phyloP scores from a whole-genome alignment of 2,888 invertebrate species.

The Branchipolynoe longqiensis region DNA sequence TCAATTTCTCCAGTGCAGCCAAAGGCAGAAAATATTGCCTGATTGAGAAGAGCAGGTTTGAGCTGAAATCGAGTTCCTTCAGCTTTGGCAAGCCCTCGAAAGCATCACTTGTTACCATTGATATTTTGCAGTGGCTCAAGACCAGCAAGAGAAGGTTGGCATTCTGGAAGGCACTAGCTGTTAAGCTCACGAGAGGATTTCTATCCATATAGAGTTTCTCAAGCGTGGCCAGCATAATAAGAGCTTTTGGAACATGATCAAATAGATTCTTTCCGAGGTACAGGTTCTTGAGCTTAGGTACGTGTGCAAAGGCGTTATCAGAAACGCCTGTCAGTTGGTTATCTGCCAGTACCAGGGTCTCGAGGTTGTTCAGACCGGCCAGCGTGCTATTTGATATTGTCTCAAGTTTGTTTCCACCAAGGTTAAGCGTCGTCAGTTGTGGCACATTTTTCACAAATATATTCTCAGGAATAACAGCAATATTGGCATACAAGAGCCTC shows the following conservation, averaged over 20 bases:
- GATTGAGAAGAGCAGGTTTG: not conserved
- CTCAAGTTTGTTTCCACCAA: constrained; percentile 1
- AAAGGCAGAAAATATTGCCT: not conserved
- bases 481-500: not conserved
- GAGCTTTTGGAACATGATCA: not conserved
- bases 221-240: not conserved
- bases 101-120: not conserved
- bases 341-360: not conserved
- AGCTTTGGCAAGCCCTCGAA: not conserved
- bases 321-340: not conserved
- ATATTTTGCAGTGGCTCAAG: not conserved
- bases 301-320: not conserved
- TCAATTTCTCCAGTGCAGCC: not conserved
- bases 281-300: not conserved
- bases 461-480: not conserved
- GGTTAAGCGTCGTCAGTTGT: not conserved
- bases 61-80: not conserved
- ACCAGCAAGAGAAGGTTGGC: not conserved
- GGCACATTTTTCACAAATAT: not conserved
- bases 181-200: not conserved
- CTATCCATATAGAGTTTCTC: not conserved
- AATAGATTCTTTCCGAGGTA: not conserved
- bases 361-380: not conserved
- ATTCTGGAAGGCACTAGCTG: not conserved
- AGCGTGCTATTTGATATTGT: not conserved